phyloP scores from a whole-genome alignment of 2,113 vertebrate species.

The Protomyctophum bolini region DNA sequence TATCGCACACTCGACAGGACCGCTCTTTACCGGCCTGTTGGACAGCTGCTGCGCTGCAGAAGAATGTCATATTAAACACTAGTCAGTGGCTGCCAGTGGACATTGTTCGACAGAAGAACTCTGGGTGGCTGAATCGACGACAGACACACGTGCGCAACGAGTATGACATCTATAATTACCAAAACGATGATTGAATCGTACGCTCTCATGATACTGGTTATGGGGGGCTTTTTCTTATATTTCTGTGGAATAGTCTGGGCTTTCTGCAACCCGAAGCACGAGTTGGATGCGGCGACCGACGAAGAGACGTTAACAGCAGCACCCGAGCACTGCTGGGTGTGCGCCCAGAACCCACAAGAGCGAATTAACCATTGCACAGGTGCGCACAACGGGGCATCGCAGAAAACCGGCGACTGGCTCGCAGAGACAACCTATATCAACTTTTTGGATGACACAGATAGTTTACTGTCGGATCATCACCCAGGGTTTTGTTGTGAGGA shows the following conservation, averaged over 20 bases:
- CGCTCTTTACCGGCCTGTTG: too few relatives aligned
- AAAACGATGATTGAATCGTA: slow-evolving; percentile 82
- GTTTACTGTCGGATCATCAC: slow-evolving; percentile 53
- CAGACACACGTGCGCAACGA: neutral
- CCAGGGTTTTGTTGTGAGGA: slow-evolving; percentile 35
- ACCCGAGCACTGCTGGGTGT: slow-evolving; percentile 22
- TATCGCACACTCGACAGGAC: too few relatives aligned
- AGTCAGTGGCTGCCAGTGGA: too few relatives aligned
- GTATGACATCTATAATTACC: slow-evolving; percentile 73
- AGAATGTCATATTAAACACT: too few relatives aligned
- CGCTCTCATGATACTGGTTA: slow-evolving; percentile 79
- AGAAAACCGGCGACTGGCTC: slow-evolving; percentile 35
- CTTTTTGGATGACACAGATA: slow-evolving; percentile 56
- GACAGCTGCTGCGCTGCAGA: too few relatives aligned
- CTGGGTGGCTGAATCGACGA: too few relatives aligned
- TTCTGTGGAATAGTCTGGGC: slow-evolving; percentile 83
- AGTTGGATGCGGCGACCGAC: slow-evolving; percentile 4
- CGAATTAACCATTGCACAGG: neutral
- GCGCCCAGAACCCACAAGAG: slow-evolving; percentile 1
- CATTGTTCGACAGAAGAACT: too few relatives aligned
- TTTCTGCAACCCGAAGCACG: slow-evolving; percentile 55
- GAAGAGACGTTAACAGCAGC: slow-evolving; percentile 22
- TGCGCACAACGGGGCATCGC: slow-evolving; percentile 34
- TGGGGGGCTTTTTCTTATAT: slow-evolving; percentile 80
- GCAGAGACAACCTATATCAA: slow-evolving; percentile 48